Base-by-base conservation (phyloP, 2,797 vertebrate species). In the Trichosurus vulpecula region DNA sequence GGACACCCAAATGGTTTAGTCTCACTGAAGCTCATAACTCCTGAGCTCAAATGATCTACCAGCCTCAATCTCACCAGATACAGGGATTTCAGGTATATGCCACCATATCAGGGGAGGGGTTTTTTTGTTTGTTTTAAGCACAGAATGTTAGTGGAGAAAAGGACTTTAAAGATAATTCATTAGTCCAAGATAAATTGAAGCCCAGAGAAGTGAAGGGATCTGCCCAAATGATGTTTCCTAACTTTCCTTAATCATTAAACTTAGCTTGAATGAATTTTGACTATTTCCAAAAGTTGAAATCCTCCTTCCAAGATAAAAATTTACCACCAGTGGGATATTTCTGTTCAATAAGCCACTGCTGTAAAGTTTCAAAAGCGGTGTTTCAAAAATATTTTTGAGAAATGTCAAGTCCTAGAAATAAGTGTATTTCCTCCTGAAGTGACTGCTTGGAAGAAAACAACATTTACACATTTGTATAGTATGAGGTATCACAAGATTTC, bases 201-300 rank as follows among this genome's bases (percentile, higher is more conserved):
- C 9, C 74, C 41, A 87, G 41, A 47, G 74, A 47, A 25, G 31
- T 87, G 41, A 87, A 51, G 4, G 22, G 3, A 87, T 51, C 47
- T 47, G 9, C 41, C 74, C 13, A 87, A 87, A 87, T 81, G 52
- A 57, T 91, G 52, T 58, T n/a, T 96, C 22, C 52, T 19, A 90
- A 57, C 6, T 55, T 47, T 52, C 35, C 81, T 47, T 87, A 27
- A 51, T 87, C 25, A 51, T 87, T 87, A 27, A 91, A 90, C n/a
- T 81, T 81, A 81, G n/a, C 8, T 81, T 81, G 8, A 25, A 91
- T 95, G 30, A 52, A 81, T 92, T 74, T 56, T 91, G 53, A 8
- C 90, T 95, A 27, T 74, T 96, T 58, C 90, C 19, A 61, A 95
- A 96, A 91, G 9, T 54, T 57, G 58, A 58, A 41, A 51, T n/a